Evolutionary conservation across 2,113 vertebrate species (phyloP), one percentile per base, ranked within the genome.

Genomic region (Crotophaga sulcirostris): DNA sequence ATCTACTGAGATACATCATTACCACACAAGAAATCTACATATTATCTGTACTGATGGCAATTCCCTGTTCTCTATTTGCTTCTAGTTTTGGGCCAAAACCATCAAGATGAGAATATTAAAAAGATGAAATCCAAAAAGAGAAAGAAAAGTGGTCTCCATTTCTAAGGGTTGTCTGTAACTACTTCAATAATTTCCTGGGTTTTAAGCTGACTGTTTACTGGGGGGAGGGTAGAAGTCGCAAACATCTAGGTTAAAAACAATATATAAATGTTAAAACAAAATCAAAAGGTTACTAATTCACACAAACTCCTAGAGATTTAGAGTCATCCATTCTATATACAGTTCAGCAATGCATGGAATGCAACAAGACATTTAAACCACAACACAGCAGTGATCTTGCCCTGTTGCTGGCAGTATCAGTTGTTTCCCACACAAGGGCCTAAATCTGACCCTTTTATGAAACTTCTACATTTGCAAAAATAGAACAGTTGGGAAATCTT

Each of bases 401-500:
- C 92, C 97, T 66, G 79, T 94, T 96, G 97, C 97, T 98, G 98
- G 98, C 97, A 98, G 91, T 81, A 97, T 94, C 86, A 72, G 88
- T 92, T 66, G 85, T 97, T 98, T 98, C 98, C 98, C 98, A 98
- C 98, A 98, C 97, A 97, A 91, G 97, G 96, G 96, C 97, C 98
- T 97, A 97, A 97, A 97, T 97, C 94, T 98, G 98, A 98, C 98
- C 98, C 96, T 97, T 98, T 93, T 68, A 97, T 95, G 97, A 98
- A 98, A 98, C 97, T 98, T 98, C 95, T 98, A 95, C 96, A 96
- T 97, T 97, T 95, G 95, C 96, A 98, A 98, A 98, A 98, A 98
- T 98, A 98, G 98, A 98, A 98, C 97, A 90, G 97, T 98, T 98
- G 98, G 97, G 97, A 98, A 98, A 98, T 98, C 97, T 98, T 98